phyloP scores from a whole-genome alignment of 2,888 invertebrate genomes.

The Drosophila kuntzei region DNA sequence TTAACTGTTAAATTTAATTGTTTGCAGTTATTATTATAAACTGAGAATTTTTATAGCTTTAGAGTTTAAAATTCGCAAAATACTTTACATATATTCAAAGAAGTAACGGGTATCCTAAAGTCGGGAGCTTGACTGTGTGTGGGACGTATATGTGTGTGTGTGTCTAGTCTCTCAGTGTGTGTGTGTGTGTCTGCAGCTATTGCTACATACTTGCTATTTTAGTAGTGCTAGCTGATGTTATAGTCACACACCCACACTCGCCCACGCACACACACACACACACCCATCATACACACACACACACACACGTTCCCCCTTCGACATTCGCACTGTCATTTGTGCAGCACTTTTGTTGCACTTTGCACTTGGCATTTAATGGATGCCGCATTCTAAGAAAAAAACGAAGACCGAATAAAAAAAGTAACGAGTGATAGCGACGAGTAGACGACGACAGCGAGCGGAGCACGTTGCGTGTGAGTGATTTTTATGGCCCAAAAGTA shows the following conservation, averaged over 20 bases:
- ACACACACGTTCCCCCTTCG: slow-evolving; percentile 12
- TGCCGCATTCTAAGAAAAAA: slow-evolving; percentile 40
- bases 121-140: too few relatives aligned
- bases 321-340: slow-evolving; percentile 34
- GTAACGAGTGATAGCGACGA: slow-evolving; percentile 3
- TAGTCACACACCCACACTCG: slow-evolving; percentile 19
- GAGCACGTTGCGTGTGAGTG: slow-evolving; percentile 59
- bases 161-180: slow-evolving; percentile 26
- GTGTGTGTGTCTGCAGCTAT: slow-evolving; percentile 19
- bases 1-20: too few relatives aligned
- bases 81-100: too few relatives aligned
- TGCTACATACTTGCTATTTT: slow-evolving; percentile 37
- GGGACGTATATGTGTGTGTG: slow-evolving; percentile 6
- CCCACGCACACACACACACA: not conserved
- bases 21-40: too few relatives aligned
- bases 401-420: not conserved
- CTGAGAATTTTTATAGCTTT: too few relatives aligned
- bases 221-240: slow-evolving; percentile 3
- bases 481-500: slow-evolving; percentile 55
- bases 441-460: slow-evolving; percentile 11
- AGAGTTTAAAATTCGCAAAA: too few relatives aligned
- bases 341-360: slow-evolving; percentile 69
- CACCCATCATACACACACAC: slow-evolving; percentile 12
- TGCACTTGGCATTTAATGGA: slow-evolving; percentile 72
- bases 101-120: too few relatives aligned